Evolutionary conservation across 2,888 invertebrate genomes (phyloP), one percentile per base, ranked within the genome.

Genomic region (Tryphoninae sp.): DNA sequence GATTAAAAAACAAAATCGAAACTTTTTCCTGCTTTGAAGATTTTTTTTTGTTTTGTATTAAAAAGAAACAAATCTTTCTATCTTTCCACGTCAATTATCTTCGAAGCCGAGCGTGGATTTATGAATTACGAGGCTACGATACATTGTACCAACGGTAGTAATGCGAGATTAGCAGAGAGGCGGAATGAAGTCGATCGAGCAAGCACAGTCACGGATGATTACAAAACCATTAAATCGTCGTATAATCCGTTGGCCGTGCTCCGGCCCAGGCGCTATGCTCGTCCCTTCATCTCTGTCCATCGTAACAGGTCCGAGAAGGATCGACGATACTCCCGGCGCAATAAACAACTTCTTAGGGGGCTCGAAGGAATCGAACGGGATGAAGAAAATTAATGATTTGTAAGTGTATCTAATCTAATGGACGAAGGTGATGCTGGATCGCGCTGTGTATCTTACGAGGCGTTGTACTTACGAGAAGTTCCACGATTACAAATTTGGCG

Each of bases 221-320:
- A 80, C 78, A 81, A 83, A 81, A 79, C 81, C 83, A 83, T 83
- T 83, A 82, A 80, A 77, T 64, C 75, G 74, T 45, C 68, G 79
- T 82, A 19, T 19, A 82, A 83, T 82, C 51, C 75, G 23, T n/a
- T 49, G 40, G 53, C 9, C 22, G 49, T 59, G 42, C 58, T 65
- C 42, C 58, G 23, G 58, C 42, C 65, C 68, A 53, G 76, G 68
- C 78, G 68, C 79, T 73, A 64, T 45, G 68, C 22, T 76, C 33
- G 26, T 71, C 72, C 76, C 0, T 53, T 51, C 51, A 59, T 80
- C 51, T 33, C 59, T 75, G 49, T 61, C 75, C 33, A 6, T 62
- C 45, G 51, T 62, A 13, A 53, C 2, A 53, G 67, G 33, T 76
- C 45, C 51, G 42, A 81, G 62, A 40, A 13, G 53, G 42, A 71